Evolutionary conservation across 2,888 invertebrate genomes (phyloP), one percentile per base, ranked within the genome.

Genomic region (Apotomis capreana): DNA sequence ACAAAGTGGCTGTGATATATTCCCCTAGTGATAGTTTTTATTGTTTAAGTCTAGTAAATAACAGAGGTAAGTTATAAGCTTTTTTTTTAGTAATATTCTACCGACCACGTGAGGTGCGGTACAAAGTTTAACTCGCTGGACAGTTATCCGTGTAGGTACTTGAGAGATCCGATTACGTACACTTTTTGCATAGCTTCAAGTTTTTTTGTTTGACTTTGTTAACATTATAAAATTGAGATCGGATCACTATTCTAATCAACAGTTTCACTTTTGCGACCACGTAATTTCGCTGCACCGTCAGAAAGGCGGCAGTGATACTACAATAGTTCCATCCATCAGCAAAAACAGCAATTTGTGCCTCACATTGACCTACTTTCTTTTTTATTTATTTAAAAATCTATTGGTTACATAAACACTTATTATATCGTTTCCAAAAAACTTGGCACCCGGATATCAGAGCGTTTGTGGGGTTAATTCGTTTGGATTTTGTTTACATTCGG

Each of bases 1-100:
- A 71, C 57, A 73, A 69, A 75, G 78, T 78, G 76, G 74, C 78
- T 77, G 78, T 78, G 78, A 78, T 78, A 78, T 78, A 74, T 60
- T 73, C 68, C 51, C 54, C 55, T 64, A 76, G 77, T 74, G 75
- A 75, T 76, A 75, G 69, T 76, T 73, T 74, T 72, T 59, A 61
- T 70, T 67, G 15, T 51, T 49, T 72, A 72, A 68, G 52, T 52
- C 54, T 46, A 60, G 36, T 63, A 68, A 68, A 5, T 26, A 36
- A 40, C 46, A 52, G 37, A 57, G 65, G 65, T 70, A 61, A 76
- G 74, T 74, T 51, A 3, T 37, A 52, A 58, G 4, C 26, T 36
- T 15, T 9, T 40, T 36, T 36, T 54, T 52, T 36, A 6, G 9
- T 44, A 46, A 37, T 40, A n/a, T 15, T 51, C 49, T 9, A 49